Percentiles rank a stretch among this genome's conserved stretches.
These are phyloP conservation scores for Todiramphus chloris DNA, from an alignment of 2,113 vertebrate species.

Conservation along the genomic window DNA sequence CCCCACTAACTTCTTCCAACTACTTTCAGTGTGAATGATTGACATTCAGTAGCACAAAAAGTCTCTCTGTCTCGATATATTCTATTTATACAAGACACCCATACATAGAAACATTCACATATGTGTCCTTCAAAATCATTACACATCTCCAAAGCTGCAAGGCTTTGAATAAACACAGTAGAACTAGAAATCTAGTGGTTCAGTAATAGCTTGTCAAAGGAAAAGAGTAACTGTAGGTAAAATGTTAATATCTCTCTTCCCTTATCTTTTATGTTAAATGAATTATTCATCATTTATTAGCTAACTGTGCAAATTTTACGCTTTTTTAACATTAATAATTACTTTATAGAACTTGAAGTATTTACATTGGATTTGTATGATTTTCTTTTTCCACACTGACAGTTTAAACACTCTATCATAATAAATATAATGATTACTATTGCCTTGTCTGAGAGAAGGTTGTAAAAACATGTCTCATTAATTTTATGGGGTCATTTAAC, in stretches of 20 bases:
- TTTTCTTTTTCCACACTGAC: background rate
- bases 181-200: background rate
- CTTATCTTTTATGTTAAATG: background rate
- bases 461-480: constrained; percentile 35
- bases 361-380: background rate
- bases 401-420: background rate
- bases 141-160: background rate
- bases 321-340: background rate
- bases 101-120: background rate
- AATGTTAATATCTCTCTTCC: background rate
- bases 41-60: background rate
- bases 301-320: constrained; percentile 21
- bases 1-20: background rate
- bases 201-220: background rate
- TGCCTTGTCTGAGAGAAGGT: background rate
- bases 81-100: background rate
- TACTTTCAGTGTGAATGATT: background rate
- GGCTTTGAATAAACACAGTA: background rate
- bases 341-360: background rate
- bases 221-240: background rate
- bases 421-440: background rate
- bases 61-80: background rate
- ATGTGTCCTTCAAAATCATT: background rate
- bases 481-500: constrained; percentile 26
- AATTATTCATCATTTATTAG: constrained; percentile 49